phyloP scores from a whole-genome alignment of 2,113 vertebrate genomes.

The Sylvietta virens region DNA sequence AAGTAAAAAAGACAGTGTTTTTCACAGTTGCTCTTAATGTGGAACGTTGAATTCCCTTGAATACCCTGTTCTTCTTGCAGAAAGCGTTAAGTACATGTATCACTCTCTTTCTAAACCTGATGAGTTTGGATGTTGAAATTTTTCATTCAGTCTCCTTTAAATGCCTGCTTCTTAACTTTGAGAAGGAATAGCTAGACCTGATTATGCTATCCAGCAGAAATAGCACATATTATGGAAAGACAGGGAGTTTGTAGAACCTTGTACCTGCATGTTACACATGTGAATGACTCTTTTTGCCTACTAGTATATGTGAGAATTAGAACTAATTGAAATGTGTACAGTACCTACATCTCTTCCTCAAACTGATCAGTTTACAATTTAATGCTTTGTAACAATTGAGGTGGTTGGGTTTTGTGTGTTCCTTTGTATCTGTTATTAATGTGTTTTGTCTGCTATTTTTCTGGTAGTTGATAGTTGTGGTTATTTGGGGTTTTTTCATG shows the following conservation, averaged over 20 bases:
- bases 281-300: not conserved
- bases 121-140: not conserved
- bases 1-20: not conserved
- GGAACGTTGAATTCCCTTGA: not conserved
- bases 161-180: not conserved
- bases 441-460: not conserved
- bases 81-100: not conserved
- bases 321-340: not conserved
- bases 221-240: not conserved
- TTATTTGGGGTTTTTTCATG: not conserved
- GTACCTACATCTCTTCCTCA: not conserved
- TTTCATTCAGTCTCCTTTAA: not conserved
- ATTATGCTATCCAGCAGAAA: not conserved
- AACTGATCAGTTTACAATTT: not conserved
- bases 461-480: not conserved
- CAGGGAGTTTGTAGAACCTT: not conserved
- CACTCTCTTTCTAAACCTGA: not conserved
- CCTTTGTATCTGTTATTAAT: not conserved
- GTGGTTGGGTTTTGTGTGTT: not conserved
- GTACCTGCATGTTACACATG: not conserved
- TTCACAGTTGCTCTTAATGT: not conserved
- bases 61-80: not conserved
- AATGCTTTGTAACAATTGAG: not conserved
- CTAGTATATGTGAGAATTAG: not conserved
- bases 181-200: not conserved